Conservation (phyloP, 2,888 invertebrate genomes). For the Norana najaformis region DNA sequence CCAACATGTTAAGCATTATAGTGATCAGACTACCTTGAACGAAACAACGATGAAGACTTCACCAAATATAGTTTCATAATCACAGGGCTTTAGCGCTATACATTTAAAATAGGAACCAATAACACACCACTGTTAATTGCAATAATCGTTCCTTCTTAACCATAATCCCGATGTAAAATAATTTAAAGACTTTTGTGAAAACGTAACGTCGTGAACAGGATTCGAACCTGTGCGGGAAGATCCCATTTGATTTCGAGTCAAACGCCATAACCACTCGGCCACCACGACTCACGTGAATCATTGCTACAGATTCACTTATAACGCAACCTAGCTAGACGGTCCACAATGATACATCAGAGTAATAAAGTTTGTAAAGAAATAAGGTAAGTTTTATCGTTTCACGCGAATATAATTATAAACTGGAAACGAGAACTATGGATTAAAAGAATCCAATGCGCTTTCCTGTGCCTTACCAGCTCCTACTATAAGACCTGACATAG, state of each 20-base stretch:
- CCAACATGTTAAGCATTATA: no score
- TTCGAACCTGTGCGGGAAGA: constrained; percentile 61
- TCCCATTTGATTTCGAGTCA: constrained; percentile 61
- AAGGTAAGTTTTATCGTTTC: not conserved
- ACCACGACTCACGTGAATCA: constrained; percentile 46
- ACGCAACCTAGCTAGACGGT: not conserved
- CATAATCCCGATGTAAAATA: not conserved
- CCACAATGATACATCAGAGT: no score
- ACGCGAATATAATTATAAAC: no score
- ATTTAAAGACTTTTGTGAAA: constrained; percentile 30
- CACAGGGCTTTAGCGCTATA: no score
- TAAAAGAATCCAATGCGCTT: no score
- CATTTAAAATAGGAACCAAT: no score
- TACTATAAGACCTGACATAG: no score
- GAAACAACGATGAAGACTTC: no score
- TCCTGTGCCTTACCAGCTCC: no score
- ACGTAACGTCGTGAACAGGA: constrained; percentile 56
- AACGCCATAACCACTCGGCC: constrained; percentile 62
- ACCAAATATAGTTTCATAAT: no score
- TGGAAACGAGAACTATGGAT: no score
- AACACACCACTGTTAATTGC: not conserved
- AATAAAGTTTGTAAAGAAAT: not conserved
- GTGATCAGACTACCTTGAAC: no score
- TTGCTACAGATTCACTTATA: not conserved
- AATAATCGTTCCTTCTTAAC: not conserved